Evolutionary conservation across 2,797 vertebrate genomes (phyloP), one percentile per base, ranked within the genome.

Genomic region (Glyptemys insculpta): DNA sequence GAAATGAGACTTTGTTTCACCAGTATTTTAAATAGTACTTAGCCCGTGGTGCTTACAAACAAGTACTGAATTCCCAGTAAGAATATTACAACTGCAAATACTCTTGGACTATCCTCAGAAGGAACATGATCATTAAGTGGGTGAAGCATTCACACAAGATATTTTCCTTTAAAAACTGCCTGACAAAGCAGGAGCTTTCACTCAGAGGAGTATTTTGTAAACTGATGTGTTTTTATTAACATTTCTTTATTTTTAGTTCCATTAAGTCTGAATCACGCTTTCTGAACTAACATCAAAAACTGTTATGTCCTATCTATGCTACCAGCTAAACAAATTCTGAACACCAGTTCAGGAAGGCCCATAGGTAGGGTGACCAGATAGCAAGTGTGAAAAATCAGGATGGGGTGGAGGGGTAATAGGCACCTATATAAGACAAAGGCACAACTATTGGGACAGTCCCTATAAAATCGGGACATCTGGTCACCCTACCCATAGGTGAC

Each of bases 11-110:
- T 49, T 11, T 8, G 19, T 92, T 90, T 92, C 83, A 88, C 16
- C 52, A 82, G 49, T 56, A 94, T 87, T 88, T 93, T 89, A 90
- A 80, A 18, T 49, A 86, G 37, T 1, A 5, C 68, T 79, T 88
- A 79, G 31, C 50, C 6, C 25, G 74, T 41, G 12, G 49, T 87
- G 18, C 27, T 91, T 89, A 4, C 59, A 92, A 85, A 65, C 0
- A 11, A 78, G 44, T 59, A 44, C 62, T 9, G 0, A 90, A 93
- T 92, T 89, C 21, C 29, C 82, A 49, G 44, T 49, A 59, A 91
- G 88, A 92, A 84, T 31, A 9, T 82, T 91, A 14, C 31, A 31
- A 14, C 79, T 80, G 18, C 47, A 65, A 79, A 14, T 12, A 9
- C 76, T 62, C 41, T 57, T 62, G 85, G 25, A 79, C 4, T 44